These are phyloP conservation scores for Furcula furcula DNA, from an alignment of 2,888 invertebrate genomes.

Conservation along the genomic window DNA sequence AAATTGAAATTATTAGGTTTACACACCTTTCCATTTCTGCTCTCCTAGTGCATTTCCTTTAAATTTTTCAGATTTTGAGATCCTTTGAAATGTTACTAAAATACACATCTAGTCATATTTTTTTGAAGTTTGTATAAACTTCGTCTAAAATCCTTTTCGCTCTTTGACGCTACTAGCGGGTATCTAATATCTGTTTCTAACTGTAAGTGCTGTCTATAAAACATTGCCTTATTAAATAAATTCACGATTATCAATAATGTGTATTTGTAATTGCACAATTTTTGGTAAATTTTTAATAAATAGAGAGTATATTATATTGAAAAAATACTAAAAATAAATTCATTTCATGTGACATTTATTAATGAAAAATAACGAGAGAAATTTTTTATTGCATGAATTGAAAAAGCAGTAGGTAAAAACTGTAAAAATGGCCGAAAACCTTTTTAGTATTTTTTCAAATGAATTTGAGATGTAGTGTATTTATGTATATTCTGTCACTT, in stretches of 20 bases:
- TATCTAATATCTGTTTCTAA: conserved; percentile 33
- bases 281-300: conserved; percentile 38
- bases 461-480: conserved; percentile 21
- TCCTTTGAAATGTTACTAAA: conserved; percentile 6
- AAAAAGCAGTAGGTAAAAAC: too few relatives aligned
- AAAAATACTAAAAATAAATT: conserved; percentile 18
- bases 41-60: conserved; percentile 38
- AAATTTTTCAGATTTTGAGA: neutral
- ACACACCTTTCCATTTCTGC: conserved; percentile 32
- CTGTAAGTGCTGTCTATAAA: conserved; percentile 63
- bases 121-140: too few relatives aligned
- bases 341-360: too few relatives aligned
- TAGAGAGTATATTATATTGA: conserved; percentile 10
- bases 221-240: conserved; percentile 68
- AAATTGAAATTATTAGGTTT: conserved; percentile 43
- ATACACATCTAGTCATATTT: conserved; percentile 1
- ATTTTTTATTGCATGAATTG: too few relatives aligned
- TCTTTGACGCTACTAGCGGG: conserved; percentile 30
- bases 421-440: too few relatives aligned
- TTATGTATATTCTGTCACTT: conserved; percentile 41
- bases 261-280: conserved; percentile 55
- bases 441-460: conserved; percentile 14
- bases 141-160: neutral
- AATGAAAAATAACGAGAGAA: too few relatives aligned
- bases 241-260: conserved; percentile 47